Conservation (phyloP, 2,797 vertebrate genomes). For the Micrastur ruficollis region DNA sequence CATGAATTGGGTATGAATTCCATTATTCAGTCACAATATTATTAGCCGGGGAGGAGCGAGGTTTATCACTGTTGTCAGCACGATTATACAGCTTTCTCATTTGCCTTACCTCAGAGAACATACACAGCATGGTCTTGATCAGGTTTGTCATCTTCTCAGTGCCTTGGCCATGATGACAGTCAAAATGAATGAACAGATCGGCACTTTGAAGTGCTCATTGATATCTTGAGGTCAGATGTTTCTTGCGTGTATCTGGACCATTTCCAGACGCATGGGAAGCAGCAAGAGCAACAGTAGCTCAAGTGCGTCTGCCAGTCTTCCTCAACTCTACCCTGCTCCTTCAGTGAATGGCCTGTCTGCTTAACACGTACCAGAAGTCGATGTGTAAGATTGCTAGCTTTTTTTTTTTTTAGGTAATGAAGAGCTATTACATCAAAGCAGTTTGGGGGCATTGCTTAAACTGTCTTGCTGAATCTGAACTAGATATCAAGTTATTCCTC, state of each 20-base stretch:
- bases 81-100: background rate
- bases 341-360: background rate
- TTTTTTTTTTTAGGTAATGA: background rate
- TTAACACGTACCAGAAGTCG: background rate
- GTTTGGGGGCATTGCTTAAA: background rate
- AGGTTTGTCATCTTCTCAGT: slow-evolving; percentile 44
- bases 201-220: slow-evolving; percentile 28
- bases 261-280: slow-evolving; percentile 8
- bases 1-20: background rate
- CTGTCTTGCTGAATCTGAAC: slow-evolving; percentile 25
- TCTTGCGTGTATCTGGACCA: background rate
- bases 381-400: background rate
- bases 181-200: slow-evolving; percentile 40
- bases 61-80: slow-evolving; percentile 35
- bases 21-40: background rate
- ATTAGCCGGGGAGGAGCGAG: slow-evolving; percentile 3
- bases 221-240: slow-evolving; percentile 40
- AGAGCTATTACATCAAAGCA: background rate
- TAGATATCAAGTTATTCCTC: slow-evolving; percentile 35
- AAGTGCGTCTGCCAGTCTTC: slow-evolving; percentile 25
- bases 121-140: slow-evolving; percentile 19
- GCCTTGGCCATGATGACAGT: slow-evolving; percentile 12
- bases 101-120: slow-evolving; percentile 21
- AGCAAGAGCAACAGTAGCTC: background rate
- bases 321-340: background rate